Evolutionary conservation across 2,888 invertebrate genomes (phyloP).

Genomic region (Tetragnatha montana): DNA sequence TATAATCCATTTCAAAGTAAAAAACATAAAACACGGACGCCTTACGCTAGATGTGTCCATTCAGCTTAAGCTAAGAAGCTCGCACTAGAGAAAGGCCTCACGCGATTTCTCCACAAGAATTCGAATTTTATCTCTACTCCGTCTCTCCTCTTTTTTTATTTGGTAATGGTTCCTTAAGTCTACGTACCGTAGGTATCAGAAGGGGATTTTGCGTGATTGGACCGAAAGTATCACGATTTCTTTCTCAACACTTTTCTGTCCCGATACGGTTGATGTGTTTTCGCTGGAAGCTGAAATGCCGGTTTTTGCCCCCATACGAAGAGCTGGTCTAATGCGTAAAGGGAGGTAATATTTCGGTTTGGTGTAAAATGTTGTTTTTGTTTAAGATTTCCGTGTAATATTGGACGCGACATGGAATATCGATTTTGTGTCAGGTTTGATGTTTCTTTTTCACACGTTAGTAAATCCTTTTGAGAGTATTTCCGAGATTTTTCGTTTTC

Average conservation of each 20-base stretch:
- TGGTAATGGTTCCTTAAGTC: not conserved
- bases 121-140: constrained; percentile 1
- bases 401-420: not conserved
- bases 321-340: not conserved
- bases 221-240: not conserved
- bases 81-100: constrained; percentile 12
- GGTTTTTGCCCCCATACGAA: not conserved
- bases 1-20: not conserved
- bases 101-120: constrained; percentile 9
- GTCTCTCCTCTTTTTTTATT: not conserved
- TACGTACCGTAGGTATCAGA: not conserved
- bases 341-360: not conserved
- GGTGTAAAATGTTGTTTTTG: not conserved
- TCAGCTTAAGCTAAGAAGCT: constrained; percentile 53
- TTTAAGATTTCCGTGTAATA: not conserved
- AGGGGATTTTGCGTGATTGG: constrained; percentile 28
- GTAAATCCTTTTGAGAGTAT: not conserved
- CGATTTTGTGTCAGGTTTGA: not conserved
- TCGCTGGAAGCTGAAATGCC: not conserved
- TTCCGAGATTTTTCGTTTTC: not conserved
- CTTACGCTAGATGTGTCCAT: constrained; percentile 34
- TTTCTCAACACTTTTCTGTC: not conserved
- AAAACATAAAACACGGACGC: constrained; percentile 12
- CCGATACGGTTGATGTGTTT: not conserved
- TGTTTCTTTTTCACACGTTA: not conserved